phyloP scores from a whole-genome alignment of 2,113 vertebrate genomes.

The Pandion haliaetus region DNA sequence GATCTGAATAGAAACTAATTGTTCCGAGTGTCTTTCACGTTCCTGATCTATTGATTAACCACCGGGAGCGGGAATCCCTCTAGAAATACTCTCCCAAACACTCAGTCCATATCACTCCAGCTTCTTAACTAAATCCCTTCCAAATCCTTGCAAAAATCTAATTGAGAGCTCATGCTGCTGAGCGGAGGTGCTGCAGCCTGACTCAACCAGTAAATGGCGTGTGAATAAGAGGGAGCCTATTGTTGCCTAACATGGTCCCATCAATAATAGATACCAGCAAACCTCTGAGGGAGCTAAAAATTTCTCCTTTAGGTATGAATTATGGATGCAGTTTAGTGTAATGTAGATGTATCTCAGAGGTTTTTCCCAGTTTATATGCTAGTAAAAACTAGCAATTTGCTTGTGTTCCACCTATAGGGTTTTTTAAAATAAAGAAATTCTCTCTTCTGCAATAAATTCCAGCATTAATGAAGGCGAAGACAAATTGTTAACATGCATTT shows the following conservation, averaged over 20 bases:
- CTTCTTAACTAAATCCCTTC: conserved; percentile 66
- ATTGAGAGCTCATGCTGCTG: conserved; percentile 71
- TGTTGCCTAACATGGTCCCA: conserved; percentile 78
- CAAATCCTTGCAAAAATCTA: conserved; percentile 70
- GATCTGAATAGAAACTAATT: background rate
- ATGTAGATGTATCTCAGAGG: conserved; percentile 77
- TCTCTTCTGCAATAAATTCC: conserved; percentile 60
- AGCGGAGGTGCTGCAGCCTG: conserved; percentile 64
- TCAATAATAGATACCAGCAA: conserved; percentile 88
- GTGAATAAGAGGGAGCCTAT: conserved; percentile 74
- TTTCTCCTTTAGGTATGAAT: conserved; percentile 87
- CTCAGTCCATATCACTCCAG: conserved; percentile 54
- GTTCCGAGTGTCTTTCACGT: background rate
- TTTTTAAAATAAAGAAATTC: conserved; percentile 67
- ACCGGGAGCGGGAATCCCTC: background rate
- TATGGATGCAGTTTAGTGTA: conserved; percentile 89
- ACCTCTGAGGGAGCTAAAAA: conserved; percentile 82
- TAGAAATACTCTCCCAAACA: conserved; percentile 29
- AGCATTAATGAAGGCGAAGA: conserved; percentile 45
- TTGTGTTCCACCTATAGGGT: conserved; percentile 70
- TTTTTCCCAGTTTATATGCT: conserved; percentile 77
- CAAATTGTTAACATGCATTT: background rate
- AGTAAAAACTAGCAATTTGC: conserved; percentile 79
- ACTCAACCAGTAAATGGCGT: conserved; percentile 76
- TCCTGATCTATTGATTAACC: conserved; percentile 39